phyloP scores from a whole-genome alignment of 2,797 vertebrate species.

The Botia kubotai region DNA sequence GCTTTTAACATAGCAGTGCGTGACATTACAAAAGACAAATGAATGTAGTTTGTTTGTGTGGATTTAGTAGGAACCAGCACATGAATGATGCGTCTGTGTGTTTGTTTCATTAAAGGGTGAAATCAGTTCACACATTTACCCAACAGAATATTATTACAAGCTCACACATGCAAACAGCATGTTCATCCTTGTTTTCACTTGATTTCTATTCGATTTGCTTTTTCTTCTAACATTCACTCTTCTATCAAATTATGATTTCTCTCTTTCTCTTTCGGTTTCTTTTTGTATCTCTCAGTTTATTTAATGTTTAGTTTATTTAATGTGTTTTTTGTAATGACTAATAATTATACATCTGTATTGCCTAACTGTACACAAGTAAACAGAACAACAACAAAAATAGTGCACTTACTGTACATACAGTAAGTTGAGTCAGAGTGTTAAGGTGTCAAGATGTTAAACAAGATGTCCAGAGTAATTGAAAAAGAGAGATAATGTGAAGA shows the following conservation, averaged over 20 bases:
- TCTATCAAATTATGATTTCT: slow-evolving; percentile 12
- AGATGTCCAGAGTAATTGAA: no score
- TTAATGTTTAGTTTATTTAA: no score
- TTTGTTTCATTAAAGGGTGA: slow-evolving; percentile 1
- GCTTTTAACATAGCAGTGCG: neutral
- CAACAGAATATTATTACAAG: slow-evolving; percentile 9
- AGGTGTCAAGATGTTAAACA: no score
- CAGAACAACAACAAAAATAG: no score
- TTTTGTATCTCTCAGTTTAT: no score
- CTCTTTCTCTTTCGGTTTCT: neutral
- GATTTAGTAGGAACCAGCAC: neutral
- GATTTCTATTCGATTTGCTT: neutral
- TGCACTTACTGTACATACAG: no score
- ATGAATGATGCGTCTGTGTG: neutral
- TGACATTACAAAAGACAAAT: neutral
- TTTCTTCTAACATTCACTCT: neutral
- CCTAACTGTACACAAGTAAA: neutral
- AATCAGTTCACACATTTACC: slow-evolving; percentile 18
- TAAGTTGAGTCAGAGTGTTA: no score
- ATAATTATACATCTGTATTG: neutral
- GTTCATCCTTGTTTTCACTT: slow-evolving; percentile 16
- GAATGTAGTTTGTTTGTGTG: neutral
- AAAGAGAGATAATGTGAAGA: no score
- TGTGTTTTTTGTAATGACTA: neutral
- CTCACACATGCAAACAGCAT: slow-evolving; percentile 23